Evolutionary conservation across 2,113 vertebrate genomes (phyloP), one percentile per base, ranked within the genome.

Genomic region (Brachypodius melanocephalos): DNA sequence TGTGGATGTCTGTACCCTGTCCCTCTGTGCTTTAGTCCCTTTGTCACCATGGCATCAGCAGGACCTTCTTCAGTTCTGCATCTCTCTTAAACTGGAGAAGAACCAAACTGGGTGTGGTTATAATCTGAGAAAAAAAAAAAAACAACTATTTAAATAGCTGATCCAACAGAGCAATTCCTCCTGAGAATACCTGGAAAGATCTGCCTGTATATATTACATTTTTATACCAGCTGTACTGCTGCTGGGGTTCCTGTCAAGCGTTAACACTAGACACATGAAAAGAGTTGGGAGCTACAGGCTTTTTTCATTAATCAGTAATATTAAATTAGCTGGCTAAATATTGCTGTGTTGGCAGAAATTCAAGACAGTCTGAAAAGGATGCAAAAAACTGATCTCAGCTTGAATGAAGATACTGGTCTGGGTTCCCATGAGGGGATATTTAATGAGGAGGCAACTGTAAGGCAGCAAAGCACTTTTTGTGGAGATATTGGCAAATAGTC

Each of bases 291-390:
- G 58, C 59, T 75, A 32, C 22, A 76, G 66, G 63, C 54, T 93
- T 95, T 92, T 86, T 73, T 65, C 85, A 80, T 91, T 96, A 79
- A 95, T 94, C 82, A 67, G 79, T 93, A 90, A 95, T 95, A 54
- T 90, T 90, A 94, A 95, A 86, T 96, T 79, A 77, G 74, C 59
- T 93, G 66, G 51, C 63, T 76, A 87, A 73, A 62, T 83, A 93
- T 89, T 95, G 57, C 87, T 63, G 63, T 72, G 59, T 85, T 92
- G 93, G 89, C 88, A 78, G 89, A 75, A 87, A 89, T 73, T 75
- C 57, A 89, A 93, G 71, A 69, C 58, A 28, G 42, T n/a, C 63
- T 71, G 78, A 65, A 78, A 71, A 67, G 32, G 51, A 82, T 45
- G 51, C 51, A 91, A 67, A 67, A 90, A 71, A 14, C n/a, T 66